Percentiles rank a stretch among this genome's conserved stretches.
Conservation (phyloP, 1,140 invertebrate genomes). For the Drosophila serrata region DNA sequence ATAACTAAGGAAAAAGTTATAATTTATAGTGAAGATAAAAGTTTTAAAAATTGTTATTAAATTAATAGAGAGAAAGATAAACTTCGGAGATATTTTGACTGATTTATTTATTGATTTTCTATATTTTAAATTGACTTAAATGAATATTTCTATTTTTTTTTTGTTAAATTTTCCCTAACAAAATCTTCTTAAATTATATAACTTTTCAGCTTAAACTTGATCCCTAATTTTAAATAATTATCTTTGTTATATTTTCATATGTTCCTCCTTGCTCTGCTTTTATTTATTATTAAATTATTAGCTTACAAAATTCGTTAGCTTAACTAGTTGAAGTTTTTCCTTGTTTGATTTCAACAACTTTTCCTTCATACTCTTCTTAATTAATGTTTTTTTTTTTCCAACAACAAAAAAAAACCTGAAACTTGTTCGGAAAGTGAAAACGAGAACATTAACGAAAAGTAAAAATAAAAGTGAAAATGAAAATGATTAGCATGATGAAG, state of each 20-base stretch:
- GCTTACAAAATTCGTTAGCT: background rate
- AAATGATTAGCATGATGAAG: constrained; percentile 68
- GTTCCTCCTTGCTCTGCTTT: background rate
- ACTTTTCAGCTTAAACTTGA: background rate
- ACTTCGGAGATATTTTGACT: background rate
- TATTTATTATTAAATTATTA: constrained; percentile 5
- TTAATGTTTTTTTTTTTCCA: constrained; percentile 36
- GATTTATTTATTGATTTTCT: no score
- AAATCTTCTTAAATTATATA: background rate
- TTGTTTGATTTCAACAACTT: constrained; percentile 13
- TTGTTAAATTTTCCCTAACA: background rate
- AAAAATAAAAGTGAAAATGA: constrained; percentile 75
- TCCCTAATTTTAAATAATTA: background rate
- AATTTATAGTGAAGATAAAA: background rate
- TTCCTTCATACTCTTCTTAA: constrained; percentile 17
- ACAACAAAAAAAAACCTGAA: constrained; percentile 23
- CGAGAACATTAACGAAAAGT: constrained; percentile 63
- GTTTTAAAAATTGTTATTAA: background rate
- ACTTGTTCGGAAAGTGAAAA: constrained; percentile 70
- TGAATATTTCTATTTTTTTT: background rate
- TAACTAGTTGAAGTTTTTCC: constrained; percentile 8
- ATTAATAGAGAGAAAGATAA: background rate
- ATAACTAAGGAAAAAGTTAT: no score
- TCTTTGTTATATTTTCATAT: background rate
- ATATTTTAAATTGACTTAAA: background rate